Base-by-base conservation (phyloP, 64 coral and sea anemone genomes). In the Montipora sp. region DNA sequence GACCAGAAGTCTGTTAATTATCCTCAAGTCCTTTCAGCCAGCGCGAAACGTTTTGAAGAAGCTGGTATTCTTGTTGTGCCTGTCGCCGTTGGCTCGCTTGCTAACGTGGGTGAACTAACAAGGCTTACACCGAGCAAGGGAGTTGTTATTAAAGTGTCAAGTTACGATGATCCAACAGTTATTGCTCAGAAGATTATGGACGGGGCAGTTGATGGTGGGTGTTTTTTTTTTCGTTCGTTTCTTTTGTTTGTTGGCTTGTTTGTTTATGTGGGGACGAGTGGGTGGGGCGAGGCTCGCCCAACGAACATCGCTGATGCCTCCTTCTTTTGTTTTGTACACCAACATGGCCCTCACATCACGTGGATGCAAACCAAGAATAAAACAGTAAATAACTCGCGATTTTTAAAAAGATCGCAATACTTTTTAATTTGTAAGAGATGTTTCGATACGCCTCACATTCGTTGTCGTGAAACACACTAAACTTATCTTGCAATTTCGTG, bases 131-230 rank as follows among this genome's bases (percentile, higher is more conserved):
- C 82, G 8, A 72, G 82, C n/a, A 85, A 72, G 47, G 82, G 82
- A 49, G n/a, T 85, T 71, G 66, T 85, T 70, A 72, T 85, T 21
- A 45, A 85, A 67, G 66, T 72, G n/a, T 18, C 68, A 8, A 68
- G 47, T 72, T 19, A 48, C 8, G 82, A 85, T 3, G 82, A 72
- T 11, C 61, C 61, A 21, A 46, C 15, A 19, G 46, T 27, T 49
- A 73, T 85, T 10, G 82, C 63, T 50, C 82, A 85, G 11, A 85
- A 85, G 18, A 85, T 85, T 3, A 85, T 70, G 43, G n/a, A 23
- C 45, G 61, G 66, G 11, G 82, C 61, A 47, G 82, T 85, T 45
- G 18, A 85, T 48, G 82, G 82, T 85, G 45, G 68, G 23, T 82
- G 24, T 43, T 81, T 7, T 18, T 11, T 27, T 47, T 7, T 47